phyloP scores from a whole-genome alignment of 2,888 invertebrate genomes.

The Lepidonotus clava region DNA sequence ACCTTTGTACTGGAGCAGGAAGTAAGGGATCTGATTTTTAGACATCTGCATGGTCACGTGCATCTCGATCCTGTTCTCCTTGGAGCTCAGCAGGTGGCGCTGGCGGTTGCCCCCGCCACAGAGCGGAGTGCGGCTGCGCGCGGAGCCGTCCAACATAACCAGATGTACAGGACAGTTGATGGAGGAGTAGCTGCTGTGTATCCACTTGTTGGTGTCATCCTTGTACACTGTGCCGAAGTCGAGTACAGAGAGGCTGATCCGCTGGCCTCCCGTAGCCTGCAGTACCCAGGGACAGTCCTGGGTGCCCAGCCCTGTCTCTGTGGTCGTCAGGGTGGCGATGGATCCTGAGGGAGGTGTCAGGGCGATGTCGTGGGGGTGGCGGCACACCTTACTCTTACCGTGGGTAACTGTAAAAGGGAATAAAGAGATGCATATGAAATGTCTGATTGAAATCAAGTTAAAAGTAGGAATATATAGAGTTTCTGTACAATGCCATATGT shows the following conservation, averaged over 20 bases:
- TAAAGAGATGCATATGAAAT: too few relatives aligned
- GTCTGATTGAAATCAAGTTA: too few relatives aligned
- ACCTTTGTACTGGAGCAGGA: conserved; percentile 52
- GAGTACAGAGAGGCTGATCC: conserved; percentile 20
- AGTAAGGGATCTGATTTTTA: conserved; percentile 2
- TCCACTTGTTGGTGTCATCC: conserved; percentile 13
- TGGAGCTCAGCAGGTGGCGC: conserved; percentile 43
- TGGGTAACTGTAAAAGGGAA: not conserved
- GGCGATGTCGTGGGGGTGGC: conserved; percentile 4
- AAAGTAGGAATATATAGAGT: not conserved
- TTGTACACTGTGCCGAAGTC: conserved; percentile 45
- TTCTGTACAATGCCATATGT: not conserved
- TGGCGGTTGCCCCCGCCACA: conserved; percentile 38
- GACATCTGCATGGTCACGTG: conserved; percentile 43
- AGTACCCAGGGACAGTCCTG: conserved; percentile 54
- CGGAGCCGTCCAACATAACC: conserved; percentile 28
- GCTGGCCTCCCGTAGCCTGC: conserved; percentile 20
- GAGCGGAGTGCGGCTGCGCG: conserved; percentile 27
- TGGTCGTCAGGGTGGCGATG: conserved; percentile 26
- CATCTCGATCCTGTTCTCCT: conserved; percentile 27
- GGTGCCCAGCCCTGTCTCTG: conserved; percentile 52
- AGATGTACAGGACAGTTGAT: conserved; percentile 47
- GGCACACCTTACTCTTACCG: not conserved
- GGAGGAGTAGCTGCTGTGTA: not conserved
- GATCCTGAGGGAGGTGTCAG: not conserved